Evolutionary conservation across 2,888 invertebrate genomes (phyloP).

Genomic region (Andricus quercusramuli): DNA sequence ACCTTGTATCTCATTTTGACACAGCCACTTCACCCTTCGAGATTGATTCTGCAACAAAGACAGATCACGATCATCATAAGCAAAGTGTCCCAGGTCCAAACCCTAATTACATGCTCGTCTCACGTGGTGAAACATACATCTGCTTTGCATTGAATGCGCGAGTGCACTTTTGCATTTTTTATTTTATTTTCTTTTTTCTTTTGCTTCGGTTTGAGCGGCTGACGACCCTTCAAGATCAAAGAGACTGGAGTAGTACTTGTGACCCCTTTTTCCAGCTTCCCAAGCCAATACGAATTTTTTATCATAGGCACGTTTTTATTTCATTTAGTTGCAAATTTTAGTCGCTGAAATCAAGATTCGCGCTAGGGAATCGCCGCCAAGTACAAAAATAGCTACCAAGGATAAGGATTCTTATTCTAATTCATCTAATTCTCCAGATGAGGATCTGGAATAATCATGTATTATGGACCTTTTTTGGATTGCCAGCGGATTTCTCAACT

Average conservation of each 20-base stretch:
- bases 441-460: too few relatives aligned
- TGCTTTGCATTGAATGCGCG: conserved; percentile 63
- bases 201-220: conserved; percentile 49
- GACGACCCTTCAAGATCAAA: conserved; percentile 54
- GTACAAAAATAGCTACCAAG: too few relatives aligned
- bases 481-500: too few relatives aligned
- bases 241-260: conserved; percentile 51
- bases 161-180: conserved; percentile 47
- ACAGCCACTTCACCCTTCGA: conserved; percentile 41
- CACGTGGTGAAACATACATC: conserved; percentile 56
- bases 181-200: conserved; percentile 48
- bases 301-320: conserved; percentile 12
- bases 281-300: conserved; percentile 9
- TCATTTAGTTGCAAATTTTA: conserved; percentile 19
- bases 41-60: conserved; percentile 63
- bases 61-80: conserved; percentile 53
- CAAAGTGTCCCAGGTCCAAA: conserved; percentile 43
- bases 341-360: not conserved
- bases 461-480: too few relatives aligned
- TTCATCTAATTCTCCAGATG: too few relatives aligned
- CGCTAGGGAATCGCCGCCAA: too few relatives aligned
- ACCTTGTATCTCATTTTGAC: conserved; percentile 73
- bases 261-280: conserved; percentile 30
- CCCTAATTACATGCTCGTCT: conserved; percentile 54
- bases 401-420: too few relatives aligned